phyloP scores from a whole-genome alignment of 2,888 invertebrate genomes.

The Shargacucullia verbasci region DNA sequence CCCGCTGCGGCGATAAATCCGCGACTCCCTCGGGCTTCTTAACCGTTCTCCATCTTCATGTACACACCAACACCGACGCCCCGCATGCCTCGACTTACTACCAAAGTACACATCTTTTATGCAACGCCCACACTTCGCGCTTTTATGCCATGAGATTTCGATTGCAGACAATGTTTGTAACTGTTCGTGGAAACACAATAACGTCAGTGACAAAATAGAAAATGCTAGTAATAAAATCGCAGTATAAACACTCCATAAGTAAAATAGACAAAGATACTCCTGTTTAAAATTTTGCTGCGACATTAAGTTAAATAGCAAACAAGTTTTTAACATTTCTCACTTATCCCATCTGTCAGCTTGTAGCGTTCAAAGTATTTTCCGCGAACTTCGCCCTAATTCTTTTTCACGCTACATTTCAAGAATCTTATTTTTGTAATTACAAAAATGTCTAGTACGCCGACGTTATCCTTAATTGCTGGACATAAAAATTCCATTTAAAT shows the following conservation, averaged over 20 bases:
- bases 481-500: slow-evolving; percentile 90
- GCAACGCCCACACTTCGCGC: slow-evolving; percentile 34
- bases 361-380: slow-evolving; percentile 80
- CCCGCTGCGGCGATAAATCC: slow-evolving; percentile 84
- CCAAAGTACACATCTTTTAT: slow-evolving; percentile 50
- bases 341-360: slow-evolving; percentile 78
- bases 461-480: slow-evolving; percentile 89
- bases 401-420: slow-evolving; percentile 89
- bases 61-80: slow-evolving; percentile 61
- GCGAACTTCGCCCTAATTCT: slow-evolving; percentile 85
- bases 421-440: slow-evolving; percentile 90
- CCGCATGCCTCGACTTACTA: slow-evolving; percentile 40
- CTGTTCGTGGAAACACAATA: neutral
- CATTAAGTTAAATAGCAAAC: slow-evolving; percentile 64
- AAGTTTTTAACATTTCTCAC: slow-evolving; percentile 71
- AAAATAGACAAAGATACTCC: slow-evolving; percentile 31
- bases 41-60: slow-evolving; percentile 82
- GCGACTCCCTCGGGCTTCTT: slow-evolving; percentile 84
- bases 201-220: too few relatives aligned
- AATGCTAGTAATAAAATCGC: neutral
- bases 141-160: slow-evolving; percentile 22
- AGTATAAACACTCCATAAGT: neutral
- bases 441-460: slow-evolving; percentile 89
- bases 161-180: slow-evolving; percentile 11
- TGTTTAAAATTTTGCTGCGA: slow-evolving; percentile 43